These are phyloP conservation scores for Hycleus cichorii DNA, from an alignment of 1,140 invertebrate species.

Conservation along the genomic window DNA sequence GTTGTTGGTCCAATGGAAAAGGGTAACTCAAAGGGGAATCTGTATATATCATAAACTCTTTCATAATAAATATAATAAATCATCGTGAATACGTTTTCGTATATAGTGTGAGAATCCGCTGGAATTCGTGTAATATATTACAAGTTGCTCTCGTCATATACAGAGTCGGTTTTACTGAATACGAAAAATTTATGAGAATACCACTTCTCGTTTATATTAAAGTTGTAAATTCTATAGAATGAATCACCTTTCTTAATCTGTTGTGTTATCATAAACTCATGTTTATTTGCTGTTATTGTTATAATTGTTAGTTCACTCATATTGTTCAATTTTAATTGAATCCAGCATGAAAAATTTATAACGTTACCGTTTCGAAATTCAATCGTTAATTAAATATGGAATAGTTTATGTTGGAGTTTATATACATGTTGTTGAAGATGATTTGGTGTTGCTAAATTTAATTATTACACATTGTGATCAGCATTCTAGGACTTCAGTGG, in stretches of 20 bases:
- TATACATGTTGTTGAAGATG: no score
- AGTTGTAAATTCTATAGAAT: conserved; percentile 6
- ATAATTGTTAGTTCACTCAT: no score
- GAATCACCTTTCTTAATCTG: neutral
- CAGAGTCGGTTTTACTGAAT: conserved; percentile 11
- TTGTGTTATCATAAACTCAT: no score
- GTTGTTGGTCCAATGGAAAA: neutral
- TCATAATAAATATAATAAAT: conserved; percentile 19
- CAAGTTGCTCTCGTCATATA: conserved; percentile 9
- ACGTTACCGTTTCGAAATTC: no score
- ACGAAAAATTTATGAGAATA: conserved; percentile 13
- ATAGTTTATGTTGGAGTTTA: no score
- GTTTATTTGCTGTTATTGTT: no score
- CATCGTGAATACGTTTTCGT: conserved; percentile 9
- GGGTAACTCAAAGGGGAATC: conserved; percentile 1
- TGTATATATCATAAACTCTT: conserved; percentile 12
- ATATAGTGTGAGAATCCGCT: conserved; percentile 13
- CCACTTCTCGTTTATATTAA: conserved; percentile 12
- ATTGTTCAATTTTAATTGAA: no score
- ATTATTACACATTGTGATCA: no score
- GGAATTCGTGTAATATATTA: conserved; percentile 15
- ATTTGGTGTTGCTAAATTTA: no score
- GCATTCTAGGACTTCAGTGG: no score
- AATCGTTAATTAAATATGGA: no score
- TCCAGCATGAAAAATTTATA: no score